phyloP scores from a whole-genome alignment of 2,888 invertebrate genomes.

The Napeogenes sylphis region DNA sequence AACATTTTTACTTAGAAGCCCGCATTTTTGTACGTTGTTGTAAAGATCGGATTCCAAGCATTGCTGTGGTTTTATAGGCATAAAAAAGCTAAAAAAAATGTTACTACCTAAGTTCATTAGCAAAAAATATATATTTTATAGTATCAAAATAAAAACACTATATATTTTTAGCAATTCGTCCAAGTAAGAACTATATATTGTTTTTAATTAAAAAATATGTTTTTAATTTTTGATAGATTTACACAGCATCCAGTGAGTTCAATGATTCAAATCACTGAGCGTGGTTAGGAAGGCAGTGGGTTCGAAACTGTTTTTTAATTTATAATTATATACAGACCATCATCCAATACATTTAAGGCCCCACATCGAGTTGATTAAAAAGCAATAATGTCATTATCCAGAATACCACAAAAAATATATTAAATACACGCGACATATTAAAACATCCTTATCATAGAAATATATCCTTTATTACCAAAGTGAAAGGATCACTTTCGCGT shows the following conservation, averaged over 20 bases:
- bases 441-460: slow-evolving; percentile 1
- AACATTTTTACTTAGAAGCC: slow-evolving; percentile 30
- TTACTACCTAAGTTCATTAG: too few species aligned
- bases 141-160: too few species aligned
- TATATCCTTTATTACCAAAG: slow-evolving; percentile 1
- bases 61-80: neutral
- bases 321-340: too few species aligned
- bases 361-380: slow-evolving; percentile 66
- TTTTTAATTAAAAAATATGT: too few species aligned
- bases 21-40: slow-evolving; percentile 14
- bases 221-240: neutral
- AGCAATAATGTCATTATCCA: slow-evolving; percentile 63
- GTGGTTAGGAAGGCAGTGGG: neutral
- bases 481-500: slow-evolving; percentile 2
- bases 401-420: slow-evolving; percentile 55
- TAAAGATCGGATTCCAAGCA: neutral
- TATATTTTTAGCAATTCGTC: too few species aligned
- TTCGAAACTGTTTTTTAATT: neutral
- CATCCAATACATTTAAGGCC: slow-evolving; percentile 40
- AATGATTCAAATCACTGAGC: too few species aligned
- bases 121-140: too few species aligned
- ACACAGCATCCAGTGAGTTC: neutral
- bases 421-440: slow-evolving; percentile 31
- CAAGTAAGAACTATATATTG: too few species aligned
- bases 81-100: too few species aligned